phyloP scores from a whole-genome alignment of 2,797 vertebrate genomes.

The Picus viridis region DNA sequence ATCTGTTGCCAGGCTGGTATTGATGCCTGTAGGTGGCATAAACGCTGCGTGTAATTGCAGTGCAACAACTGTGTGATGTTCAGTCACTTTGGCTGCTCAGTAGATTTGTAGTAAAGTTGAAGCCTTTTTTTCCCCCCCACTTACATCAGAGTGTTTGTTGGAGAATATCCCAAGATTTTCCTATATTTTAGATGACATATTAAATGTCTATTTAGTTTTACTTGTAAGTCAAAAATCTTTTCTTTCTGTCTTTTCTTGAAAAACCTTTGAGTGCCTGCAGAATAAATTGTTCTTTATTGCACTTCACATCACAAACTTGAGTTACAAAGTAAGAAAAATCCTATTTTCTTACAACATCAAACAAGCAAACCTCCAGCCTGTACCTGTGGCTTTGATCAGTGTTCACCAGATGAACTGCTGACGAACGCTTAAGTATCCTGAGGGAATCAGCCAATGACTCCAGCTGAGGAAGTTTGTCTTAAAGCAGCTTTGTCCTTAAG shows the following conservation, averaged over 20 bases:
- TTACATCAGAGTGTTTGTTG: neutral
- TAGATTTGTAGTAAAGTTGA: neutral
- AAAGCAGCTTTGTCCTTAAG: neutral
- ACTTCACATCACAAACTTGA: neutral
- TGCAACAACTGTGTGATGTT: neutral
- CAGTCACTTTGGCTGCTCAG: neutral
- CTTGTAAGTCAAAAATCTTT: neutral
- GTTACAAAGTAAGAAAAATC: neutral
- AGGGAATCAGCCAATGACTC: neutral
- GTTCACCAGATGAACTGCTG: neutral
- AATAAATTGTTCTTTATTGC: neutral
- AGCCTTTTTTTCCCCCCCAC: neutral
- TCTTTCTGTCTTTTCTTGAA: neutral
- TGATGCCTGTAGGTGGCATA: conserved; percentile 70
- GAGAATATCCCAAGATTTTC: neutral
- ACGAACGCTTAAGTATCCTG: neutral
- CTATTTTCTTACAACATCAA: neutral
- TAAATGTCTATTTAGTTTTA: neutral
- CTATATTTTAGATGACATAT: neutral
- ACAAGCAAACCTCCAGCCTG: neutral
- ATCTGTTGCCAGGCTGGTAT: neutral
- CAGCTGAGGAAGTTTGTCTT: neutral
- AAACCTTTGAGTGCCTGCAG: neutral
- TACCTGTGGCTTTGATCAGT: neutral
- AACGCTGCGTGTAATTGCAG: conserved; percentile 4